These are phyloP conservation scores for Scomber scombrus DNA, from an alignment of 2,113 vertebrate genomes.

Conservation along the genomic window DNA sequence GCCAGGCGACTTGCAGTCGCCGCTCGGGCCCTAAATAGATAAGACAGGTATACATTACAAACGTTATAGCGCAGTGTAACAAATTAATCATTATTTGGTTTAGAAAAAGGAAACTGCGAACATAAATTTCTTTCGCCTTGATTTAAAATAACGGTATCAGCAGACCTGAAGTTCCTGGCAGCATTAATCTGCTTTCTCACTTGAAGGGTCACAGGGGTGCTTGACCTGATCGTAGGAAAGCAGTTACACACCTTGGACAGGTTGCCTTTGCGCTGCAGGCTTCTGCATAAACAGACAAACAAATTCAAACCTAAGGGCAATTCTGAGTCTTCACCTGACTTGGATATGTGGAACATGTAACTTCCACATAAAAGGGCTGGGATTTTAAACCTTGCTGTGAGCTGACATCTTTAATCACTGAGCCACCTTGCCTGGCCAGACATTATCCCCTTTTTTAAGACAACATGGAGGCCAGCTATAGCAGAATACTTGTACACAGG, in stretches of 20 bases:
- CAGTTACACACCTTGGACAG: slow-evolving; percentile 46
- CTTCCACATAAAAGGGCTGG: slow-evolving; percentile 28
- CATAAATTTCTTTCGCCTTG: no score
- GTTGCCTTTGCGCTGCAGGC: slow-evolving; percentile 39
- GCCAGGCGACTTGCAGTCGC: no score
- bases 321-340: slow-evolving; percentile 31
- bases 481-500: slow-evolving; percentile 5
- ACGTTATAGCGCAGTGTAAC: no score
- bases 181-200: slow-evolving; percentile 48
- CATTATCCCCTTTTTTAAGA: slow-evolving; percentile 23
- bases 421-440: slow-evolving; percentile 21
- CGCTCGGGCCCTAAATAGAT: no score
- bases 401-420: slow-evolving; percentile 15
- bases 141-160: no score
- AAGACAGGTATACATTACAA: no score
- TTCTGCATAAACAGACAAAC: slow-evolving; percentile 10
- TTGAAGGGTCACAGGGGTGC: slow-evolving; percentile 58
- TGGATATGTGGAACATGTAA: slow-evolving; percentile 10
- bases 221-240: slow-evolving; percentile 34
- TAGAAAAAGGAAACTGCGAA: no score
- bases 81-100: no score
- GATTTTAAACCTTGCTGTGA: slow-evolving; percentile 41
- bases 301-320: slow-evolving; percentile 47
- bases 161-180: not conserved
- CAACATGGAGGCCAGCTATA: slow-evolving; percentile 28